Conservation (phyloP, 2,888 invertebrate species). For the Isotomurus palustris region DNA sequence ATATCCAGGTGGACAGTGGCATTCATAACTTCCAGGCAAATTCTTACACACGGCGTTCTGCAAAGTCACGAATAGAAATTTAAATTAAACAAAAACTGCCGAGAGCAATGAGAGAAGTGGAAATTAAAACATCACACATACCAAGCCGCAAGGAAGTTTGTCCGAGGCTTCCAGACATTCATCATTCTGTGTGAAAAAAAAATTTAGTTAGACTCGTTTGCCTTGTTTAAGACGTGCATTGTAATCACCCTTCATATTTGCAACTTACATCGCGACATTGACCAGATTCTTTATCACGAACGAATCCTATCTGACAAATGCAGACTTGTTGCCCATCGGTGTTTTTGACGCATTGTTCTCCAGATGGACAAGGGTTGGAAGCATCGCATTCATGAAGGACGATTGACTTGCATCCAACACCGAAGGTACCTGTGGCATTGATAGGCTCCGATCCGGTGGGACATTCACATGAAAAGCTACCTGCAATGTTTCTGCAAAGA, state of each 20-base stretch:
- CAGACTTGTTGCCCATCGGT: slow-evolving; percentile 73
- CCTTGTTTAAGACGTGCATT: no score
- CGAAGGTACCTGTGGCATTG: slow-evolving; percentile 61
- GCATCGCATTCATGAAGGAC: slow-evolving; percentile 64
- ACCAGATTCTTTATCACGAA: slow-evolving; percentile 63
- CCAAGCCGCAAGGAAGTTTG: slow-evolving; percentile 77
- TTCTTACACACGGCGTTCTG: slow-evolving; percentile 88
- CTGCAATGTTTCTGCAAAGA: slow-evolving; percentile 82
- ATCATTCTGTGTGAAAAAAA: slow-evolving; percentile 54
- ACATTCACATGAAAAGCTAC: slow-evolving; percentile 80
- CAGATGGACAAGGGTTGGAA: slow-evolving; percentile 70
- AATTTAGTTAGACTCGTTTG: no score
- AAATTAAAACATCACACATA: no score
- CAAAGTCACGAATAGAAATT: no score
- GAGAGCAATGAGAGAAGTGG: no score
- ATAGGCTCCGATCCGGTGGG: slow-evolving; percentile 63
- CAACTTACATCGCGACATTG: slow-evolving; percentile 77
- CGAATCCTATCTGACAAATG: slow-evolving; percentile 81
- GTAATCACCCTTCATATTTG: no score
- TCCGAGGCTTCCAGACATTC: slow-evolving; percentile 72
- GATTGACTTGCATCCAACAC: slow-evolving; percentile 66
- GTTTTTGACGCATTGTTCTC: slow-evolving; percentile 81
- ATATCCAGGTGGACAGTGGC: slow-evolving; percentile 80
- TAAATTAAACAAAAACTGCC: no score
- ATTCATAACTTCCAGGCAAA: slow-evolving; percentile 87